phyloP scores from a whole-genome alignment of 2,888 invertebrate species.

The Agrypnus murinus region DNA sequence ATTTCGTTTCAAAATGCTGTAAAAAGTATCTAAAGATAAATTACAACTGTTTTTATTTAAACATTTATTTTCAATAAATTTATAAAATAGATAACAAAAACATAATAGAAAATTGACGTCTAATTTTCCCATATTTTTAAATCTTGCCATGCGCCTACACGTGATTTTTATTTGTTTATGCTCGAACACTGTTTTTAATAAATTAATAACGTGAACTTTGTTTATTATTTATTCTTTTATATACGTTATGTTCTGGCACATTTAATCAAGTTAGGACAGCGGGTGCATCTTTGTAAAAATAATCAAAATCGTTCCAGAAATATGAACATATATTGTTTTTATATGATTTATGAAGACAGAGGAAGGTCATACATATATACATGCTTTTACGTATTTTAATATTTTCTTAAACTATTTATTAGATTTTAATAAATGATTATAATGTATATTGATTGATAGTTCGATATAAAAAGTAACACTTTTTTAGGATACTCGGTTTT shows the following conservation, averaged over 20 bases:
- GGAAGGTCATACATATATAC: slow-evolving; percentile 2
- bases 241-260: background rate
- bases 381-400: no score
- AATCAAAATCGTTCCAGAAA: slow-evolving; percentile 21
- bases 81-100: no score
- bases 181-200: slow-evolving; percentile 5
- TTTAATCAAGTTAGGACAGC: slow-evolving; percentile 31
- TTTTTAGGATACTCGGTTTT: no score
- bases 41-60: no score
- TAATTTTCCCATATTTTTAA: background rate
- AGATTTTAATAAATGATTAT: no score
- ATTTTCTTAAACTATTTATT: no score
- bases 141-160: background rate
- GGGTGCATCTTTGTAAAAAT: slow-evolving; percentile 24
- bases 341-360: background rate
- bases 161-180: slow-evolving; percentile 11
- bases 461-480: no score
- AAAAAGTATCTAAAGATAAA: background rate
- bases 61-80: no score
- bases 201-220: slow-evolving; percentile 17
- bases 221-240: slow-evolving; percentile 23
- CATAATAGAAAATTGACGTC: no score
- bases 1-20: no score
- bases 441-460: no score
- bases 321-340: background rate